Percentiles rank a stretch among this genome's conserved stretches.
phyloP scores from a whole-genome alignment of 2,888 invertebrate species.

The Meiosimyza decipiens region DNA sequence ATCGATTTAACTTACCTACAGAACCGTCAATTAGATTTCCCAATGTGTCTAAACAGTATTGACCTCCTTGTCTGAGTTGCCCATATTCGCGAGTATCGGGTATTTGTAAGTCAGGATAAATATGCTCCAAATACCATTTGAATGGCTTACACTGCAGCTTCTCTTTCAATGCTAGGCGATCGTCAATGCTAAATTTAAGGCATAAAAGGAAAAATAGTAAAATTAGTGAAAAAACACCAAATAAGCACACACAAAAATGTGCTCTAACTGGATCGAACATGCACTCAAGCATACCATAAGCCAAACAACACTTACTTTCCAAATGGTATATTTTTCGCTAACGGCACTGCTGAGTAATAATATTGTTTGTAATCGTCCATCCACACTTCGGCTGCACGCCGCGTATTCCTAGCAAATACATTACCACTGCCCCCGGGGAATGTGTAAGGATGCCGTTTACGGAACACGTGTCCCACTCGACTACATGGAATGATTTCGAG shows the following conservation, averaged over 20 bases:
- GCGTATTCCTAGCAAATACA: slow-evolving; percentile 94
- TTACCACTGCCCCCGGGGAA: slow-evolving; percentile 98
- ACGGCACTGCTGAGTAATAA: slow-evolving; percentile 92
- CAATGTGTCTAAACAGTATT: slow-evolving; percentile 92
- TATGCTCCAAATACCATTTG: slow-evolving; percentile 92
- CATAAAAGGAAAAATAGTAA: neutral
- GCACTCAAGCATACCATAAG: neutral
- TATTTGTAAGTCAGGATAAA: slow-evolving; percentile 89
- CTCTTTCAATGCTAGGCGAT: slow-evolving; percentile 82
- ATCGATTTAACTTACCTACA: slow-evolving; percentile 71
- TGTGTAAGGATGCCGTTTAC: slow-evolving; percentile 97
- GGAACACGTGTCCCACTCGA: slow-evolving; percentile 92
- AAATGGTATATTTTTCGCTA: slow-evolving; percentile 87
- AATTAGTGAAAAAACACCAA: neutral
- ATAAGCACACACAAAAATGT: neutral
- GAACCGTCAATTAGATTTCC: slow-evolving; percentile 88
- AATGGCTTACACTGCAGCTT: slow-evolving; percentile 92
- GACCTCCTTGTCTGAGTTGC: slow-evolving; percentile 80
- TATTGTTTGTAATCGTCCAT: slow-evolving; percentile 98
- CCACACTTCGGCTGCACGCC: slow-evolving; percentile 98
- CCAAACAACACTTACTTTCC: slow-evolving; percentile 78
- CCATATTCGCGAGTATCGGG: slow-evolving; percentile 72
- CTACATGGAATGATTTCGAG: slow-evolving; percentile 98
- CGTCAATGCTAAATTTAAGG: slow-evolving; percentile 76
- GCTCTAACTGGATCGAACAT: no score